Evolutionary conservation across 2,888 invertebrate genomes (phyloP), one percentile per base, ranked within the genome.

Genomic region (Sisyra terminalis): DNA sequence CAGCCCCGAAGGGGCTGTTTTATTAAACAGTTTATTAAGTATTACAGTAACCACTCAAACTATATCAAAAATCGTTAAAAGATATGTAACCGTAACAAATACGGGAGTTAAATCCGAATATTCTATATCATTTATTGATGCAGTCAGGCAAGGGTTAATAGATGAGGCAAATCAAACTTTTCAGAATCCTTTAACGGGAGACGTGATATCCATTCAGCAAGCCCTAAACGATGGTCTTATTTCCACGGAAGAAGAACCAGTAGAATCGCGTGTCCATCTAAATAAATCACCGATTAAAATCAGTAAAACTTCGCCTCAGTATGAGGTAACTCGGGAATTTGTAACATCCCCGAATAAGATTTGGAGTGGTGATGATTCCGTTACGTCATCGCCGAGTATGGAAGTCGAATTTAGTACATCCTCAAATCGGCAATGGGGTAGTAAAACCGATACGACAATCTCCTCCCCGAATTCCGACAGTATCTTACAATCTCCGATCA

Each of bases 41-140:
- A 85, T 94, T 42, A 85, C 87, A 8, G 74, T 92, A 31, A 89
- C 89, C 2, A 79, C 86, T 13, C 84, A 87, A 57, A 86, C 87
- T 6, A 82, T 88, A 24, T 87, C 86, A 4, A 84, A 83, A 59
- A 78, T 87, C 39, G 78, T 89, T 29, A 82, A 82, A 57, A 70
- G 83, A 15, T 81, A 86, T 55, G 83, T 86, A 2, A 84, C 84
- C 1, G 76, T 85, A 15, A 76, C 79, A 11, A 74, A 74, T 46
- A 73, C 76, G 5, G 77, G 77, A 39, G 58, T 55, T 9, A 53
- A 52, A 37, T 64, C 69, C 40, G 70, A 69, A 48, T 70, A 71
- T 29, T 65, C 71, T 42, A 70, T 87, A 39, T 80, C 82, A 1
- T 83, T 86, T 50, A 73, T 78, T 2, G 86, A 87, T 57, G 88